Evolutionary conservation across 2,113 vertebrate species (phyloP).

Genomic region (Setophaga coronata): DNA sequence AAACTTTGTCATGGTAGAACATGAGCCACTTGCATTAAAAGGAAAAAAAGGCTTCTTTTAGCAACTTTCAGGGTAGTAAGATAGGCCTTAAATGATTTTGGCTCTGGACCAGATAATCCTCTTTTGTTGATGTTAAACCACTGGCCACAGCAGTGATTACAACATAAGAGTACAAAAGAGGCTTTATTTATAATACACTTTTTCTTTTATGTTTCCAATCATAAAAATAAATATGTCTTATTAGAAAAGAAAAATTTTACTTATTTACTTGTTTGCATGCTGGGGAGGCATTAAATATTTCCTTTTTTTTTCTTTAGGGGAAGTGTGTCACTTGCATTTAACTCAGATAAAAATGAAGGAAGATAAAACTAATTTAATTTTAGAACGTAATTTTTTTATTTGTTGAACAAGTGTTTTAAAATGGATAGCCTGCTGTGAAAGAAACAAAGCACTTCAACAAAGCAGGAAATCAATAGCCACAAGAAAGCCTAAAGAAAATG

Average conservation of each 20-base stretch:
- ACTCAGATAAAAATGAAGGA: conserved; percentile 39
- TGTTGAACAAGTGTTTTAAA: conserved; percentile 52
- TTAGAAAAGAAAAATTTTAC: neutral
- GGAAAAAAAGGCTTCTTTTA: neutral
- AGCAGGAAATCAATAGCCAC: conserved; percentile 66
- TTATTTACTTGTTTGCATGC: neutral
- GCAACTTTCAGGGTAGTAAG: neutral
- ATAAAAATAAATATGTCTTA: neutral
- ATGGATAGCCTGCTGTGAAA: conserved; percentile 35
- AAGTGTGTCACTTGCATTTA: conserved; percentile 26
- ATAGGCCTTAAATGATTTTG: neutral
- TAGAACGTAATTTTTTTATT: conserved; percentile 2
- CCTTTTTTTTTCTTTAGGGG: neutral
- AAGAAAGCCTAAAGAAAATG: conserved; percentile 58
- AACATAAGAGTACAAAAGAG: conserved; percentile 20
- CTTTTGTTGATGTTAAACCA: conserved; percentile 13
- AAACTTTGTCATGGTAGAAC: neutral
- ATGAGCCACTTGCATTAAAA: neutral
- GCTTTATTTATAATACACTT: conserved; percentile 5
- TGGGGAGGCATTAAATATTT: conserved; percentile 10
- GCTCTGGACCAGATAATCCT: neutral
- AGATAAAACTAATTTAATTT: conserved; percentile 63
- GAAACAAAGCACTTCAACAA: conserved; percentile 55
- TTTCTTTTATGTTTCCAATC: conserved; percentile 30
- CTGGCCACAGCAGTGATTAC: neutral